phyloP scores from a whole-genome alignment of 2,797 vertebrate genomes.

The Pseudochromis fuscus region DNA sequence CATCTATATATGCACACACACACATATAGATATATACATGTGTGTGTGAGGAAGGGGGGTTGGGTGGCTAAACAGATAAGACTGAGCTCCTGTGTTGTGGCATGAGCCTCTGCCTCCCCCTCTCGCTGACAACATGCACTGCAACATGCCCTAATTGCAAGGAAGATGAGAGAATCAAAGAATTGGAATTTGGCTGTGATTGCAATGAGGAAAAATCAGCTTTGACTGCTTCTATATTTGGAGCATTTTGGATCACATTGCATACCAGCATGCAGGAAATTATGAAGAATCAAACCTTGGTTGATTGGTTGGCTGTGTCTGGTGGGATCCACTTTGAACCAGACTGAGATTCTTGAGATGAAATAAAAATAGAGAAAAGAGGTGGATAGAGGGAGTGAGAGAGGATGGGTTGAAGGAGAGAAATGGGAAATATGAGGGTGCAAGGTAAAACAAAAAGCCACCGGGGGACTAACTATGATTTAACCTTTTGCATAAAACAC shows the following conservation, averaged over 20 bases:
- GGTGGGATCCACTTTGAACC: conserved; percentile 74
- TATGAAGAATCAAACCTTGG: conserved; percentile 75
- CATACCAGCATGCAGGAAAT: conserved; percentile 42
- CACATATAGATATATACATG: conserved; percentile 3
- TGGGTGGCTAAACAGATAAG: conserved; percentile 46
- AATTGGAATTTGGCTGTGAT: conserved; percentile 74
- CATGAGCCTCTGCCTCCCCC: conserved; percentile 69
- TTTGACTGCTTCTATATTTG: conserved; percentile 74
- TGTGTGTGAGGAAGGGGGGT: conserved; percentile 43
- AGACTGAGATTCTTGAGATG: conserved; percentile 67
- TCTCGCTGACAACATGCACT: conserved; percentile 47
- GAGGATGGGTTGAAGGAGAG: conserved; percentile 35
- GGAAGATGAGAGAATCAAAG: conserved; percentile 72
- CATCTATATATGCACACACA: not conserved
- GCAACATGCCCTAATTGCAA: conserved; percentile 80
- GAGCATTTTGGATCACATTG: conserved; percentile 43
- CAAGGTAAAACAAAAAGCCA: conserved; percentile 34
- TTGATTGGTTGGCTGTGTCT: conserved; percentile 67
- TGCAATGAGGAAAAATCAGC: conserved; percentile 64
- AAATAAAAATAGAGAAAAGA: conserved; percentile 40
- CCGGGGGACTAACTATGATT: not conserved
- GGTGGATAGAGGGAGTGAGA: conserved; percentile 15
- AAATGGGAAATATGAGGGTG: conserved; percentile 39
- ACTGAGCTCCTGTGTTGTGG: conserved; percentile 26
- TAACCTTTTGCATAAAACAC: conserved; percentile 19